These are phyloP conservation scores for Tetranychus urticae DNA, from an alignment of 1,140 invertebrate genomes.

Conservation along the genomic window DNA sequence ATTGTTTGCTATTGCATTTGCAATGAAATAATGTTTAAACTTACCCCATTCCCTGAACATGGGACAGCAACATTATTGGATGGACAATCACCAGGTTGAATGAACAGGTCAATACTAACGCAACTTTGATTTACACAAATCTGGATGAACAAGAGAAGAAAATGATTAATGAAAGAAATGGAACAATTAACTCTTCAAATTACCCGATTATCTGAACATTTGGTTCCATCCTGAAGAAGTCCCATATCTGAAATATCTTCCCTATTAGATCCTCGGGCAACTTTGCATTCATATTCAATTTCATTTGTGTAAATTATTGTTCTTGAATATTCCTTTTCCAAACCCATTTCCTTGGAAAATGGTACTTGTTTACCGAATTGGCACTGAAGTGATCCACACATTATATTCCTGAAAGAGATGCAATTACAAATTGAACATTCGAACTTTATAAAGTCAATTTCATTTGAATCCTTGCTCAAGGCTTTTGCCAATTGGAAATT, in stretches of 20 bases:
- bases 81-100: slow-evolving; percentile 61
- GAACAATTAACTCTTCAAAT: slow-evolving; percentile 2
- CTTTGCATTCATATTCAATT: slow-evolving; percentile 75
- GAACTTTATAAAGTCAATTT: no score
- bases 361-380: slow-evolving; percentile 55
- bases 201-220: slow-evolving; percentile 64
- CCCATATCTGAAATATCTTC: slow-evolving; percentile 41
- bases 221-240: slow-evolving; percentile 61
- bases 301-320: slow-evolving; percentile 66
- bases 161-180: not conserved
- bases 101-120: slow-evolving; percentile 48
- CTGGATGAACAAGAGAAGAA: slow-evolving; percentile 17
- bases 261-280: slow-evolving; percentile 36
- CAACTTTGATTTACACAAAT: slow-evolving; percentile 83
- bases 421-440: no score
- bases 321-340: slow-evolving; percentile 44
- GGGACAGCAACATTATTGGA: slow-evolving; percentile 60
- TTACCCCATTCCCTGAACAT: slow-evolving; percentile 79
- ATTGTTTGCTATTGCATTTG: no score
- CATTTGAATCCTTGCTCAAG: no score
- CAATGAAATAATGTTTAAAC: slow-evolving; percentile 13
- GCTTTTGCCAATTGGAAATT: no score
- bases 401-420: slow-evolving; percentile 39
- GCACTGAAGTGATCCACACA: slow-evolving; percentile 70
- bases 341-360: slow-evolving; percentile 29